Conservation (phyloP, 2,888 invertebrate species). For the Cerastis leucographa region DNA sequence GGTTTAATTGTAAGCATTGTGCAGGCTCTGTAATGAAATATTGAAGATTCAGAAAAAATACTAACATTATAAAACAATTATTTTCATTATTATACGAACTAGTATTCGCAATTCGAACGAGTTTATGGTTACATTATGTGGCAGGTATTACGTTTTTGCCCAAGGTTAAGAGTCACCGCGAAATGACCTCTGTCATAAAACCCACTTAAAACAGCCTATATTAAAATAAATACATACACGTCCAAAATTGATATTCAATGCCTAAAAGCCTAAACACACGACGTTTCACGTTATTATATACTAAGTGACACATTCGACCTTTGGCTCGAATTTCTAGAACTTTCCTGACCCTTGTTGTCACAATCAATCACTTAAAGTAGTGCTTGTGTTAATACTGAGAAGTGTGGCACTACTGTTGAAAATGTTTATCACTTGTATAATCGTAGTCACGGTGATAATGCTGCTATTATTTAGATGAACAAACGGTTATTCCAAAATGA, state of each 20-base stretch:
- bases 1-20: neutral
- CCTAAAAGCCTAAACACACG: constrained; percentile 10
- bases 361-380: constrained; percentile 29
- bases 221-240: constrained; percentile 1
- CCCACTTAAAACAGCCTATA: neutral
- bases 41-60: neutral
- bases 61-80: neutral
- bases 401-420: neutral
- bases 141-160: neutral
- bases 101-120: neutral
- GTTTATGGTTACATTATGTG: neutral
- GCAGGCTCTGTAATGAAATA: neutral
- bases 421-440: neutral
- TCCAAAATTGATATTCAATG: neutral
- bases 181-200: constrained; percentile 3
- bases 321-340: constrained; percentile 13
- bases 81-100: neutral
- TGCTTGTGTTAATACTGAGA: neutral
- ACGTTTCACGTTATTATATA: constrained; percentile 12
- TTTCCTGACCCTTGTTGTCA: constrained; percentile 12
- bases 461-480: neutral
- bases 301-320: constrained; percentile 31
- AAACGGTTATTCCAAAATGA: too few relatives aligned
- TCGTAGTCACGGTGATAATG: neutral
- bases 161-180: neutral